Evolutionary conservation across 2,113 vertebrate species (phyloP).

Genomic region (Lanius collurio): DNA sequence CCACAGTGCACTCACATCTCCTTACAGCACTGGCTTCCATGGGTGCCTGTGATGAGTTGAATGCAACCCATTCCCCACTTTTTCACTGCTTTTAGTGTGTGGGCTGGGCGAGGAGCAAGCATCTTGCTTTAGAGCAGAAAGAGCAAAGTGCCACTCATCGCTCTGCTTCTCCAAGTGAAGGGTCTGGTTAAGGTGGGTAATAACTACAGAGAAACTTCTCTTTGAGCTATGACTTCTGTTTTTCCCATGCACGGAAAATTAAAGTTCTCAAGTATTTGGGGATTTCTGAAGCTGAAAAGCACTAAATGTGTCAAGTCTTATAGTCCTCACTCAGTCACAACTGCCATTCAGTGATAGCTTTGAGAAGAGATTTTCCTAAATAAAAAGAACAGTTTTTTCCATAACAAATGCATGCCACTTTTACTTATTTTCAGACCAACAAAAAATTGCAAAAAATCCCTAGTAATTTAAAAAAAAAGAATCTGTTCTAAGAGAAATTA

Average conservation of each 20-base stretch:
- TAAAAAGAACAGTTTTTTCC: not conserved
- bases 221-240: not conserved
- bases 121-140: not conserved
- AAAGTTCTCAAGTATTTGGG: not conserved
- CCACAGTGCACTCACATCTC: not conserved
- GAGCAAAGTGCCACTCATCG: not conserved
- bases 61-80: not conserved
- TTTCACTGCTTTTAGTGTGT: not conserved
- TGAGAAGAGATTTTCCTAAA: not conserved
- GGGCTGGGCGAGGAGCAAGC: not conserved
- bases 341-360: not conserved
- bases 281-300: not conserved
- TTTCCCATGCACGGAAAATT: not conserved
- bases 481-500: not conserved
- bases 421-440: not conserved
- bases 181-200: not conserved
- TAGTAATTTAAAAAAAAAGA: not conserved
- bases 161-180: not conserved
- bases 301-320: not conserved
- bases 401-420: not conserved
- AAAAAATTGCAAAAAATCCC: not conserved
- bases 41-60: not conserved
- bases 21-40: not conserved
- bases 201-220: not conserved
- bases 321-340: not conserved